Evolutionary conservation across 2,888 invertebrate species (phyloP), one percentile per base, ranked within the genome.

Genomic region (Drosophila phalerata): DNA sequence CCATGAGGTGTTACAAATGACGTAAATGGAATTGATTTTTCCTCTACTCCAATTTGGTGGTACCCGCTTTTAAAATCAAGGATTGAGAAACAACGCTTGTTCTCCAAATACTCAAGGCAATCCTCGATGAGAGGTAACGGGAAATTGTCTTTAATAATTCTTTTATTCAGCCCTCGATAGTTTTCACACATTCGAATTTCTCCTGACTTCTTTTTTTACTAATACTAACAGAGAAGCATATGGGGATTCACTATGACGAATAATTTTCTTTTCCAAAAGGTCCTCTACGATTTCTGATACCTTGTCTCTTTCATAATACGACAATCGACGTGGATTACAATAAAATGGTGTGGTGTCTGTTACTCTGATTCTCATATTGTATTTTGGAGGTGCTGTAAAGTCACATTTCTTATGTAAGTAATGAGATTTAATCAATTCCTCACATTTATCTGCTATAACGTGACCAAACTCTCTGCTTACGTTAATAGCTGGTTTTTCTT

Each of bases 61-160:
- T 15, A 56, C 9, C 55, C 43, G 11, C 55, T 56, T 40, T 56
- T 56, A 1, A 57, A 45, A 25, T 47, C 56, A 10, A 56, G 1
- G 1, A 37, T 17, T 4, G 17, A 40, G 10, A 17, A 40, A 17
- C 40, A 40, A 5, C 10, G 6, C 10, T 17, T 40, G 4, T 17
- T 17, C n/a, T 47, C 38, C 11, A 47, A 38, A 15, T 38, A 57
- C 2, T 57, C 38, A 1, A 47, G 15, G 6, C 57, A 57, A n/a
- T 57, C 38, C 15, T 57, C 57, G 4, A 57, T 47, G 1, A 57
- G 15, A 6, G 47, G 38, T 11, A 48, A 47, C 4, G 25, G 38
- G 30, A 58, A 58, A 48, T 57, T 57, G 10, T 48, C 47, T 13
- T 48, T 48, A 3, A 57, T 25, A 3, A 48, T 58, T 17, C 13